A percentile compares a stretch with the other conserved stretches of the same genome.
Conservation (phyloP, 2,113 vertebrate species). For the Phalacrocorax pelagicus region DNA sequence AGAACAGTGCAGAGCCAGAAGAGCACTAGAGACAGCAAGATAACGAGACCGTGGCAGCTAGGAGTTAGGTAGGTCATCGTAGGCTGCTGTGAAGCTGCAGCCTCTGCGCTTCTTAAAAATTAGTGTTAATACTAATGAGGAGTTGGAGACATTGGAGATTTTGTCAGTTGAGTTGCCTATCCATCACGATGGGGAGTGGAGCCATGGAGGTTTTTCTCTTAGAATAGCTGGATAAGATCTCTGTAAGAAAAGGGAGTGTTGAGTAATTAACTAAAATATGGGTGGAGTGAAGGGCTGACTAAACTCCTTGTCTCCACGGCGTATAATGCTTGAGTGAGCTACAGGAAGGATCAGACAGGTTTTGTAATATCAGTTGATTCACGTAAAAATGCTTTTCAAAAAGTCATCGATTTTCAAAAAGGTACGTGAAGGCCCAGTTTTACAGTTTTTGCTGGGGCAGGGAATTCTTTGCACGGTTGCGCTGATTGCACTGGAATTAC, state of each 20-base stretch:
- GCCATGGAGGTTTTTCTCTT: background rate
- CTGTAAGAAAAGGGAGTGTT: slow-evolving; percentile 9
- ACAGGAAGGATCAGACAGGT: background rate
- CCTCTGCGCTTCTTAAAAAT: background rate
- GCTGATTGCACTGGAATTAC: background rate
- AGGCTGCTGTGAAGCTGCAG: background rate
- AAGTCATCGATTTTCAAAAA: background rate
- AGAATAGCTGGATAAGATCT: background rate
- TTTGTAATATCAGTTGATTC: background rate
- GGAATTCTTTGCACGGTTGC: background rate
- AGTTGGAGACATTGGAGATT: background rate
- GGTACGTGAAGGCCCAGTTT: background rate
- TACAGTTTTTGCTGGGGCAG: background rate
- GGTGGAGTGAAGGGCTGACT: slow-evolving; percentile 27
- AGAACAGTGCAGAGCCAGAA: background rate
- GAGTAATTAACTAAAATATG: slow-evolving; percentile 17
- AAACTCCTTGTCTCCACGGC: background rate
- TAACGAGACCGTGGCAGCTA: background rate
- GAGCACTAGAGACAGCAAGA: background rate
- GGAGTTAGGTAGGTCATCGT: background rate
- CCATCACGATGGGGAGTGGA: background rate
- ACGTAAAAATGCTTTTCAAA: background rate
- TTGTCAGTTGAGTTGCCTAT: background rate
- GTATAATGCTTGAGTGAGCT: background rate
- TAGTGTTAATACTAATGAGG: background rate